Base-by-base conservation (phyloP, 64 coral and sea anemone species). In the Dendrophyllia cribrosa region DNA sequence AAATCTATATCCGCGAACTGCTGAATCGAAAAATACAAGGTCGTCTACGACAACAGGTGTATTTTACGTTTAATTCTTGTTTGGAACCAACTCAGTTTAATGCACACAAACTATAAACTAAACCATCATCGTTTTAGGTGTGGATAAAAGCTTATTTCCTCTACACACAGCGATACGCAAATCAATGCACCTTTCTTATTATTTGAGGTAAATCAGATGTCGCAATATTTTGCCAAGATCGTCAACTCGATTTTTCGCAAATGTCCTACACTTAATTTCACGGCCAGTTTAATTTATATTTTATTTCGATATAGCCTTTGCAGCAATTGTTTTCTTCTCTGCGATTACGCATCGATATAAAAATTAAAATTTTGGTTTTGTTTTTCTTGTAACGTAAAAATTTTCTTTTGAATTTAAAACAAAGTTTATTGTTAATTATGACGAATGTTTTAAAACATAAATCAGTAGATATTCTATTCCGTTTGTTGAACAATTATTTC, bases 321-420 rank as follows among this genome's bases (percentile, higher is more conserved):
- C 14, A 6, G 9, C 6, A 17, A n/a, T 50, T 19, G 3, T 17
- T 75, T 15, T 5, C 17, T 20, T 64, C 17, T 64, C 19, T 64
- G 19, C 61, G 9, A 20, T 19, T 5, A 64, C 61, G 17, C 17
- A 20, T 64, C 19, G 6, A 64, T 19, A 64, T 19, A 19, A 11
- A 53, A 21, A 2, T 11, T 7, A 17, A 45, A 43, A 20, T n/a
- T 9, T 60, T 25, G 16, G 24, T 59, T 34, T 59, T 46, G 0
- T 82, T 44, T 43, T 20, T 3, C 16, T 25, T 44, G 45, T 67
- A 9, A 10, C n/a, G 44, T 50, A 13, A 47, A 84, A 84, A n/a
- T 6, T 9, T 82, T 82, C 3, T 65, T 82, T 79, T 79, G 23
- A 34, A 79, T 79, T 43, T 79, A 59, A 79, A 47, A 48, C 15